These are phyloP conservation scores for Phylloscopus trochilus DNA, from an alignment of 2,113 vertebrate genomes.

Conservation along the genomic window DNA sequence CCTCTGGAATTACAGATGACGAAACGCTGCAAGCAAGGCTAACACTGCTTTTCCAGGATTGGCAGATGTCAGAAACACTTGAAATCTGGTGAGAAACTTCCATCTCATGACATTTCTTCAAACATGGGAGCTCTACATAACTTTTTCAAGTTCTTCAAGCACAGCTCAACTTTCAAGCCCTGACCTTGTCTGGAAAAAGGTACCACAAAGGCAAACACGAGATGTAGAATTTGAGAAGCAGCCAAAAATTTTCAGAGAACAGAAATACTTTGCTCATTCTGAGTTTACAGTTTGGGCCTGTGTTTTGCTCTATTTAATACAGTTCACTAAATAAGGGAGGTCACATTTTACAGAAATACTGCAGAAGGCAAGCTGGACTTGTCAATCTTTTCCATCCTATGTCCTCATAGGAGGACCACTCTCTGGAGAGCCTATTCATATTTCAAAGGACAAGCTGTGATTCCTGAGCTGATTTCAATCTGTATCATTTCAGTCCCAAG, in stretches of 20 bases:
- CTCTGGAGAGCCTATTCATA: not conserved
- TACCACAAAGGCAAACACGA: not conserved
- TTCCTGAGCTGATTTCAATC: not conserved
- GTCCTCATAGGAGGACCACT: not conserved
- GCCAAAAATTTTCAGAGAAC: not conserved
- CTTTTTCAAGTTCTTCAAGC: not conserved
- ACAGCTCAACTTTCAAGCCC: not conserved
- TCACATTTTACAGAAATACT: not conserved
- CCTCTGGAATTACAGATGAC: not conserved
- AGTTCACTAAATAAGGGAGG: not conserved
- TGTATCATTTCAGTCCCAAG: not conserved
- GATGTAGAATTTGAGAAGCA: not conserved
- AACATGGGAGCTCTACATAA: not conserved
- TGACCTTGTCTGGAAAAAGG: conserved; percentile 14
- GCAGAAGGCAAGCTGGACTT: not conserved
- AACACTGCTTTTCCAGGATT: not conserved
- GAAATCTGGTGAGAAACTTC: conserved; percentile 2
- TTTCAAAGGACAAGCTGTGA: not conserved
- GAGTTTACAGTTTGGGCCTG: not conserved
- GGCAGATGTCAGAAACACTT: not conserved
- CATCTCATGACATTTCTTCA: not conserved
- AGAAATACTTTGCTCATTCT: not conserved
- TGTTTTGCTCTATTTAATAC: not conserved
- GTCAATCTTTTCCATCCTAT: not conserved
- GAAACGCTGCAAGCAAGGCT: not conserved